phyloP scores from a whole-genome alignment of 2,113 vertebrate genomes.

The Brachyhypopomus gauderio region DNA sequence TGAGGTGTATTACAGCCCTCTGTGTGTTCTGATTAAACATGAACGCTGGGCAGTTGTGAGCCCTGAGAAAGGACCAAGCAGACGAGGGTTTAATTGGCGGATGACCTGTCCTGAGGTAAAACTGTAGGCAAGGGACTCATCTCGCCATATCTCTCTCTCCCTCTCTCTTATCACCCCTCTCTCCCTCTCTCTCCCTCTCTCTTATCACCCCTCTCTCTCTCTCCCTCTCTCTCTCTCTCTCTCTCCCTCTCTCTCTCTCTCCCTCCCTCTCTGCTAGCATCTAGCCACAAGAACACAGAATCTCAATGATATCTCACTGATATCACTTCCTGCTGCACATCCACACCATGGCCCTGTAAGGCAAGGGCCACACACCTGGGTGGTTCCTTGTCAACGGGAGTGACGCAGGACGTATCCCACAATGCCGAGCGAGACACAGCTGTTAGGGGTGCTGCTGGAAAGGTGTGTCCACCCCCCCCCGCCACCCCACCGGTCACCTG shows the following conservation, averaged over 20 bases:
- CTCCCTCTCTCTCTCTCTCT: constrained; percentile 16
- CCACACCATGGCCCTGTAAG: neutral
- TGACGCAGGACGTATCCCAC: constrained; percentile 58
- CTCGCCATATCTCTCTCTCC: constrained; percentile 29
- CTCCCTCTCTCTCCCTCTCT: constrained; percentile 4
- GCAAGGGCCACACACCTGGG: neutral
- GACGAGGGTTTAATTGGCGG: constrained; percentile 57
- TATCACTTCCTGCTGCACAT: neutral
- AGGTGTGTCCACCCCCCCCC: constrained; percentile 45
- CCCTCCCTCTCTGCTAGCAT: constrained; percentile 13
- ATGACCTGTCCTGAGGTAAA: constrained; percentile 59
- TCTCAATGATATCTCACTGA: constrained; percentile 2
- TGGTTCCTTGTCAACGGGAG: constrained; percentile 17
- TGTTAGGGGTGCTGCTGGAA: constrained; percentile 65
- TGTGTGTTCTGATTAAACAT: constrained; percentile 56
- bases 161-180: constrained; percentile 7
- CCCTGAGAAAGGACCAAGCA: constrained; percentile 23
- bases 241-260: neutral
- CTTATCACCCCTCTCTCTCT: neutral
- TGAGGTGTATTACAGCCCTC: constrained; percentile 34
- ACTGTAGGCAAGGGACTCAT: constrained; percentile 43
- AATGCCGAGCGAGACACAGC: constrained; percentile 62
- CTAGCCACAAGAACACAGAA: constrained; percentile 27
- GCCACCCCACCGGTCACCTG: constrained; percentile 65
- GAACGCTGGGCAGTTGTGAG: constrained; percentile 27